These are phyloP conservation scores for Mythimna pallens DNA, from an alignment of 2,888 invertebrate genomes.

Conservation along the genomic window DNA sequence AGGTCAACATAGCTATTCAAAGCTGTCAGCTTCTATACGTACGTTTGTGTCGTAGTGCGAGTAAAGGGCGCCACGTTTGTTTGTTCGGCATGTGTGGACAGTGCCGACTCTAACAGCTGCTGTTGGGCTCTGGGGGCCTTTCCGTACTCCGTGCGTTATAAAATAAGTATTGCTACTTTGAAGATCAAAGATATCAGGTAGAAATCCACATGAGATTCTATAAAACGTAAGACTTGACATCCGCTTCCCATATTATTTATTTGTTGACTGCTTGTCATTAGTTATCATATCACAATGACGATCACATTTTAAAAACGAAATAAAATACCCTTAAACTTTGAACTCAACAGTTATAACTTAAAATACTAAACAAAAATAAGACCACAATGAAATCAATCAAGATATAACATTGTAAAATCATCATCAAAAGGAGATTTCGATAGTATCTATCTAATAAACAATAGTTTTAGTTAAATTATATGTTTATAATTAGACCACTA, in stretches of 20 bases:
- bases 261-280: slow-evolving; percentile 44
- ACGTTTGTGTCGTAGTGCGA: neutral
- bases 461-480: slow-evolving; percentile 52
- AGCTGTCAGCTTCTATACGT: neutral
- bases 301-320: slow-evolving; percentile 35
- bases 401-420: slow-evolving; percentile 58
- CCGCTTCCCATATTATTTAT: slow-evolving; percentile 8
- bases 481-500: slow-evolving; percentile 38
- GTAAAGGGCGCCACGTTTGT: neutral
- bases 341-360: slow-evolving; percentile 10
- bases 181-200: slow-evolving; percentile 2
- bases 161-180: slow-evolving; percentile 1
- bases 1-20: neutral
- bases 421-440: slow-evolving; percentile 55
- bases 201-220: neutral
- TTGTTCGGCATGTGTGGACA: neutral
- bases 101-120: neutral
- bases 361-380: slow-evolving; percentile 14
- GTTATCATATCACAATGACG: slow-evolving; percentile 46
- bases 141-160: slow-evolving; percentile 2
- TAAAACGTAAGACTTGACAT: slow-evolving; percentile 25
- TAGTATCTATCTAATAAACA: slow-evolving; percentile 57
- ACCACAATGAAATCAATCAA: slow-evolving; percentile 39
- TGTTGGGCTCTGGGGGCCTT: neutral
- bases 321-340: neutral